Evolutionary conservation across 1,140 invertebrate species (phyloP).

Genomic region (Ips typographus): DNA sequence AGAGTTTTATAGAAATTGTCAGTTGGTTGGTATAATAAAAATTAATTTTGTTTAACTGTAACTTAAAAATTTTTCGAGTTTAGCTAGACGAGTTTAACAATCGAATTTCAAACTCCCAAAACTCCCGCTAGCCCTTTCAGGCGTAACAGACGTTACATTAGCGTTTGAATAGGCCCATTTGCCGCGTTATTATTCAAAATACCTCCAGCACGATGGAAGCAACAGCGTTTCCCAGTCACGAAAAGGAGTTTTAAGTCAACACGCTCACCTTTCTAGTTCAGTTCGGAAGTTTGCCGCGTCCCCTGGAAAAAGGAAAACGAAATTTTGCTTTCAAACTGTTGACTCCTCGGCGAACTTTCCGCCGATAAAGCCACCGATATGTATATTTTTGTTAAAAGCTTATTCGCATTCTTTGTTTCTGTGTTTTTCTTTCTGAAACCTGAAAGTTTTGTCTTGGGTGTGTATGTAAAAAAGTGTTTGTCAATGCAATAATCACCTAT

Average conservation of each 20-base stretch:
- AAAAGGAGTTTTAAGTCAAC: constrained; percentile 34
- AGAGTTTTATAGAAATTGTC: not conserved
- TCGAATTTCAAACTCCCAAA: constrained; percentile 14
- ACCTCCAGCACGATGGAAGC: constrained; percentile 19
- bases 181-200: constrained; percentile 33
- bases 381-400: constrained; percentile 4
- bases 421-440: too few relatives aligned
- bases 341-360: constrained; percentile 22
- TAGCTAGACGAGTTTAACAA: constrained; percentile 16
- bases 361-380: constrained; percentile 16
- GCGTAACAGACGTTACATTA: constrained; percentile 31
- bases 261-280: constrained; percentile 23
- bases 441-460: too few relatives aligned
- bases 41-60: too few relatives aligned
- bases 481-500: too few relatives aligned
- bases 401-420: not conserved
- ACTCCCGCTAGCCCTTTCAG: constrained; percentile 20
- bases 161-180: constrained; percentile 35
- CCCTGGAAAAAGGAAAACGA: constrained; percentile 21
- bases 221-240: constrained; percentile 21
- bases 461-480: too few relatives aligned
- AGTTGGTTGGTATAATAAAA: too few relatives aligned
- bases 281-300: constrained; percentile 21
- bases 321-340: constrained; percentile 26
- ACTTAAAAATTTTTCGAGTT: constrained; percentile 1